Conservation (phyloP, 2,113 vertebrate genomes). For the Chloropsis cyanopogon region DNA sequence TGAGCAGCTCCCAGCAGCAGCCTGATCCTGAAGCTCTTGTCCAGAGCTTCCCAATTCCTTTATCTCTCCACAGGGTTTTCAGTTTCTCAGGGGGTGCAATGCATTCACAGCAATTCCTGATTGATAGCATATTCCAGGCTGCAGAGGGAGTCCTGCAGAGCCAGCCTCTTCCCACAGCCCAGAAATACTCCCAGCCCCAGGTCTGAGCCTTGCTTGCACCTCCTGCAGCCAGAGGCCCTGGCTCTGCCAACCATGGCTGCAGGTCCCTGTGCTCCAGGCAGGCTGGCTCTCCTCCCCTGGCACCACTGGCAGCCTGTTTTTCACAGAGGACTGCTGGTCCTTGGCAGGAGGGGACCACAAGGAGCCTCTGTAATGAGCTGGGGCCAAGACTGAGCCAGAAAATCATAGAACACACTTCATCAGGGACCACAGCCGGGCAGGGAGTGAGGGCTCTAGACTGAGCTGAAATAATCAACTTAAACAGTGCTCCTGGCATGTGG, state of each 20-base stretch:
- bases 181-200: not conserved
- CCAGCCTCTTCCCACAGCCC: not conserved
- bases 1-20: not conserved
- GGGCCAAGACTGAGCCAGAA: not conserved
- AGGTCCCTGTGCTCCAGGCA: not conserved
- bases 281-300: not conserved
- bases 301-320: not conserved
- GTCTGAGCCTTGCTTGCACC: not conserved
- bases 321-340: not conserved
- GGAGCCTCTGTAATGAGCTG: not conserved
- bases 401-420: not conserved
- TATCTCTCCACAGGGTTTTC: not conserved
- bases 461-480: not conserved
- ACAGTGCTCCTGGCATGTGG: not conserved
- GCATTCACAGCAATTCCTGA: not conserved
- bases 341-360: not conserved
- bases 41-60: not conserved
- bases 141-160: not conserved
- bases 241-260: not conserved
- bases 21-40: not conserved
- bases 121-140: rapidly evolving
- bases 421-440: not conserved
- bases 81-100: not conserved
- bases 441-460: not conserved
- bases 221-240: not conserved